These are phyloP conservation scores for Neuroterus valhalla DNA, from an alignment of 1,140 invertebrate species.

Conservation along the genomic window DNA sequence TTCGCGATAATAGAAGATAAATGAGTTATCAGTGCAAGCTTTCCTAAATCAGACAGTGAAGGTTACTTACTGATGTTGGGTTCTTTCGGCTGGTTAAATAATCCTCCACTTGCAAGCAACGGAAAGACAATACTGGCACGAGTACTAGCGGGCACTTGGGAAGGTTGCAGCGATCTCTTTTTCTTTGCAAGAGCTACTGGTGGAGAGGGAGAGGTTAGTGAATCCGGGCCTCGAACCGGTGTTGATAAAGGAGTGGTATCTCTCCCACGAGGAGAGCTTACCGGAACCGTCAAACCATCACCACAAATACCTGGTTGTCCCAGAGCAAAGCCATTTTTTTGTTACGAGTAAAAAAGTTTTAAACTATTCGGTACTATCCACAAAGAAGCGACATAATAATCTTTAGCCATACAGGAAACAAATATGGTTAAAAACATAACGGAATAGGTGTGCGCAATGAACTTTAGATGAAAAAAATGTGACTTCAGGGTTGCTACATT, in stretches of 20 bases:
- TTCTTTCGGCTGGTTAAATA: slow-evolving; percentile 71
- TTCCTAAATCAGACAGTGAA: neutral
- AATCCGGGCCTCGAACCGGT: slow-evolving; percentile 68
- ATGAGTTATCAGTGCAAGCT: neutral
- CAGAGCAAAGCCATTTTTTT: slow-evolving; percentile 59
- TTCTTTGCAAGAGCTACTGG: slow-evolving; percentile 64
- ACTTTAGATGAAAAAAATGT: too few species aligned
- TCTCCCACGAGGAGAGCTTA: slow-evolving; percentile 69
- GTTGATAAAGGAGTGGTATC: slow-evolving; percentile 65
- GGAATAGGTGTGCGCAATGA: neutral
- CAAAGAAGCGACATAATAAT: slow-evolving; percentile 1
- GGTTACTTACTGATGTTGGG: slow-evolving; percentile 70
- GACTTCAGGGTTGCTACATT: too few species aligned
- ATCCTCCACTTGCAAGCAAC: slow-evolving; percentile 76
- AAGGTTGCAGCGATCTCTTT: slow-evolving; percentile 78
- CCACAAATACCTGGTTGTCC: slow-evolving; percentile 67
- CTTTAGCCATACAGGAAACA: slow-evolving; percentile 1
- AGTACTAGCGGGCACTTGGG: slow-evolving; percentile 81
- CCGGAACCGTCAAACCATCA: slow-evolving; percentile 71
- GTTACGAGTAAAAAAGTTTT: slow-evolving; percentile 20
- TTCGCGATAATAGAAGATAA: slow-evolving; percentile 47
- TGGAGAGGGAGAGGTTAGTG: slow-evolving; percentile 69
- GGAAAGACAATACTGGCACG: slow-evolving; percentile 86
- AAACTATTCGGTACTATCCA: slow-evolving; percentile 5
- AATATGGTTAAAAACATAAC: slow-evolving; percentile 35